phyloP scores from a whole-genome alignment of 1,140 invertebrate genomes.

The Tribolium castaneum region DNA sequence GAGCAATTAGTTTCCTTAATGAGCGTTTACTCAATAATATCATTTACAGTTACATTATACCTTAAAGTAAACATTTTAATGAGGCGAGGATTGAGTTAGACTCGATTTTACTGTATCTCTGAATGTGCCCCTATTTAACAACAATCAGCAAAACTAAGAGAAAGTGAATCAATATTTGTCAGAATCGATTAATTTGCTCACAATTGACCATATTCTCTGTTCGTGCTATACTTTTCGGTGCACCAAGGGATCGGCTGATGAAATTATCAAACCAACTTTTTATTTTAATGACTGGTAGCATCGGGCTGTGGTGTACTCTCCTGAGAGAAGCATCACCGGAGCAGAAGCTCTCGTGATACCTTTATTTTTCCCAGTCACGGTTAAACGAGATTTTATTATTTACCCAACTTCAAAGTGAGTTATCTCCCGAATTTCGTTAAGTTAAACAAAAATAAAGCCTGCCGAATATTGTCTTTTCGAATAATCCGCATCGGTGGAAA shows the following conservation, averaged over 20 bases:
- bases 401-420: constrained; percentile 4
- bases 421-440: constrained; percentile 11
- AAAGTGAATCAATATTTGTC: too few species aligned
- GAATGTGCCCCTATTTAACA: too few species aligned
- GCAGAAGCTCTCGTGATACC: neutral
- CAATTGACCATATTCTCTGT: neutral
- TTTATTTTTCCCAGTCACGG: constrained; percentile 7
- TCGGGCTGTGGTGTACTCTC: neutral
- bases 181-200: too few species aligned
- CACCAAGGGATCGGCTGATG: neutral
- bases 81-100: too few species aligned
- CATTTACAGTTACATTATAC: too few species aligned
- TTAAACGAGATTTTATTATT: constrained; percentile 21
- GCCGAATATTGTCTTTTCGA: constrained; percentile 4
- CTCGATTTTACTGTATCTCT: too few species aligned
- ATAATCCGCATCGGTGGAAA: constrained; percentile 11
- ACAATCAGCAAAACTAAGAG: too few species aligned
- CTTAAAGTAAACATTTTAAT: too few species aligned
- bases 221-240: neutral
- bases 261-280: neutral
- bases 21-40: too few species aligned
- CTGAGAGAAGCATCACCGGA: neutral
- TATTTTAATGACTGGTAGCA: neutral
- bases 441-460: constrained; percentile 8
- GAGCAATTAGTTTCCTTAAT: too few species aligned